Base-by-base conservation (phyloP, 2,113 vertebrate genomes). In the Aspidoscelis tigris region DNA sequence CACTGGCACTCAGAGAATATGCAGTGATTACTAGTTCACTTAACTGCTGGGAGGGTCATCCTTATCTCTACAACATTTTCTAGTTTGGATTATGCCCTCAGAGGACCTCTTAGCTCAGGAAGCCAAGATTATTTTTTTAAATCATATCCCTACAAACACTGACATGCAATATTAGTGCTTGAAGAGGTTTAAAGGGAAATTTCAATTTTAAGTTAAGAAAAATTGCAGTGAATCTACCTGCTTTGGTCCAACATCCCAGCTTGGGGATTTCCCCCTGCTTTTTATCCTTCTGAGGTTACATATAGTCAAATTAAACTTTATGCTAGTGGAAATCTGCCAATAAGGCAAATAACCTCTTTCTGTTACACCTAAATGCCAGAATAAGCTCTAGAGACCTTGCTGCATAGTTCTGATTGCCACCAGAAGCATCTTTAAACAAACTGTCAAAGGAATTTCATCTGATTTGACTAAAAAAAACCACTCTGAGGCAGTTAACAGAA, bases 381-480 rank as follows among this genome's bases (percentile, higher is more conserved):
- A 78, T 24, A 22, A 50, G 11, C 2, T 26, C 10, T 26, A 33
- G 5, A 66, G 9, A 2, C 26, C 7, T 53, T 22, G 41, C 55
- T 61, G 10, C 33, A 4, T 22, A 24, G 41, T 78, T 33, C 9
- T 44, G 10, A 41, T 26, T 10, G 8, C 10, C 58, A 68, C 18
- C 66, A 64, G 76, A 33, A 84, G 64, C 20, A 16, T 43, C 20
- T 71, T 55, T 43, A 72, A 83, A 24, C 33, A 92, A 85, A 83
- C 44, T 10, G 70, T 47, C 83, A 24, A 76, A 70, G 43, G 41
- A 21, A 88, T 83, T 12, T 10, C n/a, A 68, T 50, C 71, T 43
- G 14, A 20, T 84, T 84, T 87, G 11, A 88, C n/a, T 88, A 81
- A 87, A 82, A 84, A 68, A 41, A 41, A 44, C 76, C 82, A 78